phyloP scores from a whole-genome alignment of 2,113 vertebrate genomes.

The Aspiorhynchus laticeps region DNA sequence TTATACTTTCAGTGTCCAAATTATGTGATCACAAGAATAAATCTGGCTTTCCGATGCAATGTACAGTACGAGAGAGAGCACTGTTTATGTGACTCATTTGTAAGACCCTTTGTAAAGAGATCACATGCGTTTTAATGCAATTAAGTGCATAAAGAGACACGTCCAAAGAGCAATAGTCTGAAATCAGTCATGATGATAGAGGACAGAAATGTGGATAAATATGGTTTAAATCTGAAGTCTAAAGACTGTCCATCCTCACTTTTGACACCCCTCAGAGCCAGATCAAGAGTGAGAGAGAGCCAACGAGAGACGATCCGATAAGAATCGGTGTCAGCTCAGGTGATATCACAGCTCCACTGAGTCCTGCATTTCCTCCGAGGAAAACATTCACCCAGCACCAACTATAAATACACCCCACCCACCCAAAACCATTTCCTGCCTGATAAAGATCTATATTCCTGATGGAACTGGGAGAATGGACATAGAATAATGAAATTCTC shows the following conservation, averaged over 20 bases:
- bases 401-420: slow-evolving; percentile 43
- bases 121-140: too few relatives aligned
- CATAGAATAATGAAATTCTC: slow-evolving; percentile 41
- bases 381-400: not conserved
- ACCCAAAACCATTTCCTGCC: slow-evolving; percentile 32
- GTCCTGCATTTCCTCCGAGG: slow-evolving; percentile 10
- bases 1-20: not conserved
- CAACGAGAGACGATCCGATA: slow-evolving; percentile 4
- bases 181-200: not conserved
- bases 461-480: slow-evolving; percentile 24
- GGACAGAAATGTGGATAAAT: not conserved
- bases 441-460: slow-evolving; percentile 51
- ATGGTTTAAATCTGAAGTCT: not conserved
- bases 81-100: too few relatives aligned
- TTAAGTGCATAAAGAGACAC: not conserved
- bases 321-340: slow-evolving; percentile 25
- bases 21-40: not conserved
- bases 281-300: not conserved
- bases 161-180: not conserved
- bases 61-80: too few relatives aligned
- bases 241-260: not conserved
- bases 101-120: too few relatives aligned
- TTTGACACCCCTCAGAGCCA: slow-evolving; percentile 8
- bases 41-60: not conserved
- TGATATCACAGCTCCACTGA: slow-evolving; percentile 42